phyloP scores from a whole-genome alignment of 2,888 invertebrate genomes.

The Drosophila colorata region DNA sequence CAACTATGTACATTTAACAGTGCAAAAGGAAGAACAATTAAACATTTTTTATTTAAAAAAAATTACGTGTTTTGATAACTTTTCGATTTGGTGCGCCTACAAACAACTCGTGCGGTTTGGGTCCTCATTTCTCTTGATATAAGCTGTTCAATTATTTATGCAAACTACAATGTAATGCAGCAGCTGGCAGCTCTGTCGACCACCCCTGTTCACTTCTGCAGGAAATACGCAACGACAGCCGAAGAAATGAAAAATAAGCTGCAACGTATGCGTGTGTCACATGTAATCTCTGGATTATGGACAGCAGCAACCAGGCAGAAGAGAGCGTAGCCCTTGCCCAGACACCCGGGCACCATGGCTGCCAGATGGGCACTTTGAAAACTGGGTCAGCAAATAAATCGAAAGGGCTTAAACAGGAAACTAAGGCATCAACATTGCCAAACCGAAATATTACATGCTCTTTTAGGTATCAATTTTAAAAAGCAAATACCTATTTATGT shows the following conservation, averaged over 20 bases:
- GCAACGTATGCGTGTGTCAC: conserved; percentile 80
- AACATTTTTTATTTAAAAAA: conserved; percentile 61
- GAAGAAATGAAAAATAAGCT: conserved; percentile 80
- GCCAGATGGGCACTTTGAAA: conserved; percentile 50
- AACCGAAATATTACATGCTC: conserved; percentile 43
- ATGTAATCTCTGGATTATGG: conserved; percentile 77
- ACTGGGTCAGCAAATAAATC: conserved; percentile 78
- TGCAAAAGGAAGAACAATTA: conserved; percentile 64
- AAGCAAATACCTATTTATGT: conserved; percentile 6
- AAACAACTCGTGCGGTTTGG: conserved; percentile 32
- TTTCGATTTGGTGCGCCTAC: conserved; percentile 10
- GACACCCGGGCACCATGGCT: conserved; percentile 6
- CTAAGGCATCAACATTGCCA: conserved; percentile 27
- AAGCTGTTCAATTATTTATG: conserved; percentile 70
- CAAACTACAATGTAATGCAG: conserved; percentile 60
- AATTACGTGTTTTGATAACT: conserved; percentile 33
- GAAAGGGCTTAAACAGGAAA: conserved; percentile 61
- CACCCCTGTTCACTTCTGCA: conserved; percentile 12
- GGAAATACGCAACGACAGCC: conserved; percentile 61
- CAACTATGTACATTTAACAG: conserved; percentile 50
- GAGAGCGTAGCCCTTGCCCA: conserved; percentile 8
- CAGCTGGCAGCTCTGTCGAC: conserved; percentile 37
- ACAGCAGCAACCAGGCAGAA: conserved; percentile 57
- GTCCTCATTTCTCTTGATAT: conserved; percentile 20
- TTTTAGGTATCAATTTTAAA: conserved; percentile 15